A percentile compares a stretch with the other conserved stretches of the same genome.
These are phyloP conservation scores for Lycopodina hypogea DNA, from an alignment of 37 sponge, comb jelly and placozoan genomes.

Conservation along the genomic window DNA sequence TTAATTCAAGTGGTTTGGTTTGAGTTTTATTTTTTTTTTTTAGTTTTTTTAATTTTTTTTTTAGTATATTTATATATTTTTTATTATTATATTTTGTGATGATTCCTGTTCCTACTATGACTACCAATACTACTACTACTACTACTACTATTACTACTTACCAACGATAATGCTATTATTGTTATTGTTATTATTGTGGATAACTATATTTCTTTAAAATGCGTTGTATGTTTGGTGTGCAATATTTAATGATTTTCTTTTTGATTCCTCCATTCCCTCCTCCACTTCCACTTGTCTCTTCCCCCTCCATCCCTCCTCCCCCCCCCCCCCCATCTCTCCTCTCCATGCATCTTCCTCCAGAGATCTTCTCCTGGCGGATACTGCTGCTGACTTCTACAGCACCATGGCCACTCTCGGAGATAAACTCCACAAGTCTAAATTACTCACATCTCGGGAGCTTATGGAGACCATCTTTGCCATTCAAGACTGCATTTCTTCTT, in stretches of 20 bases:
- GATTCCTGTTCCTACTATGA: too few relatives aligned
- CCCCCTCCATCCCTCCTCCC: neutral
- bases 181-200: too few relatives aligned
- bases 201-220: too few relatives aligned
- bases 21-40: too few relatives aligned
- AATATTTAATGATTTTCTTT: neutral
- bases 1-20: too few relatives aligned
- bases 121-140: too few relatives aligned
- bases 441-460: constrained; percentile 31
- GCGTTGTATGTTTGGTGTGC: too few relatives aligned
- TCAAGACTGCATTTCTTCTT: constrained; percentile 16
- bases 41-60: too few relatives aligned
- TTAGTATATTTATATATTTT: too few relatives aligned
- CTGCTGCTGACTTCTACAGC: constrained; percentile 48
- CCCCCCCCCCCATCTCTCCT: neutral
- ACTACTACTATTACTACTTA: too few relatives aligned
- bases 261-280: neutral
- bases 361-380: constrained; percentile 17
- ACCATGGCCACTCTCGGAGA: constrained; percentile 32
- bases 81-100: too few relatives aligned
- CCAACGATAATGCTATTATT: too few relatives aligned
- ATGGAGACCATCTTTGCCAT: constrained; percentile 53
- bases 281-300: neutral
- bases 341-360: neutral
- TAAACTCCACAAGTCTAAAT: constrained; percentile 19